Conservation (phyloP, 2,888 invertebrate genomes). For the Drosophila neotestacea region DNA sequence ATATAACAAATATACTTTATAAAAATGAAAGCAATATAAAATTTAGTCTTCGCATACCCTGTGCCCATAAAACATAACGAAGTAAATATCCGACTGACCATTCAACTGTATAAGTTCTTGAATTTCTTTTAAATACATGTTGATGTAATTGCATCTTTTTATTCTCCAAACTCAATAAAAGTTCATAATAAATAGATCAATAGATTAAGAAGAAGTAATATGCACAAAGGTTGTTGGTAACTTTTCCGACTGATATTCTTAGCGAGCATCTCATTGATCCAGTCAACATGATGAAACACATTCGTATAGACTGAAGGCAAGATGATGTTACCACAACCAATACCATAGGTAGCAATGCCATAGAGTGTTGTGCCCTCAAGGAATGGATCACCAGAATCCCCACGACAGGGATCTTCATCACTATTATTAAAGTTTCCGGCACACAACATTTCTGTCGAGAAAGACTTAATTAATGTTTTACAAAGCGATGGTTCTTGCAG, state of each 20-base stretch:
- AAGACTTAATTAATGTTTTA: not conserved
- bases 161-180: not conserved
- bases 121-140: not conserved
- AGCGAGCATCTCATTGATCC: constrained; percentile 30
- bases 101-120: not conserved
- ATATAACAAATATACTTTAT: not conserved
- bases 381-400: constrained; percentile 51
- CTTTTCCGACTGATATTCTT: not conserved
- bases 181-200: not conserved
- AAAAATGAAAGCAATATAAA: constrained; percentile 11
- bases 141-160: not conserved
- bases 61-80: not conserved
- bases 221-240: not conserved
- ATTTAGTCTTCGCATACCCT: constrained; percentile 3
- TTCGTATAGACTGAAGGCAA: constrained; percentile 54
- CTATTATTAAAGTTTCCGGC: not conserved
- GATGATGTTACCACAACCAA: constrained; percentile 16
- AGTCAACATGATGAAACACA: constrained; percentile 29
- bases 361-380: constrained; percentile 23
- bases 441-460: constrained; percentile 43
- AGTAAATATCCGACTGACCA: not conserved
- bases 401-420: constrained; percentile 43
- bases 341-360: constrained; percentile 31
- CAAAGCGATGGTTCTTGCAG: constrained; percentile 13
- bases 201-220: not conserved